Percentiles rank a stretch among this genome's conserved stretches.
Conservation (phyloP, 2,888 invertebrate species). For the Coleophora flavipennella region DNA sequence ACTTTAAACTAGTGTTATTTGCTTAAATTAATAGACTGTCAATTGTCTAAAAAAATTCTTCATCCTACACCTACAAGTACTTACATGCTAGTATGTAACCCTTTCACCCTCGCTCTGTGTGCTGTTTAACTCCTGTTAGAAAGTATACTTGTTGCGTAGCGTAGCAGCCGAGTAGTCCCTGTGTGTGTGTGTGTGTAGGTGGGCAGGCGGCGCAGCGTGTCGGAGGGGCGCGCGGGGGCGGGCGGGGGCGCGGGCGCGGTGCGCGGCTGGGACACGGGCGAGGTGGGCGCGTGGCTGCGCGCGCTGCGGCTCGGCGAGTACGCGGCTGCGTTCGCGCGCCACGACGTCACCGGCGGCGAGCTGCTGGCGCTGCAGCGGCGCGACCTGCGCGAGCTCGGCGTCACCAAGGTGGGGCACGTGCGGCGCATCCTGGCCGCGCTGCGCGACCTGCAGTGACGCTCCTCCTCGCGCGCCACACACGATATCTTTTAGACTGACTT, state of each 20-base stretch:
- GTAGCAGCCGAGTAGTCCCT: too few species aligned
- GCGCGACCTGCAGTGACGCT: slow-evolving; percentile 78
- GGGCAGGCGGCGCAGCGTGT: slow-evolving; percentile 1
- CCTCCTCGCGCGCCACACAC: slow-evolving; percentile 14
- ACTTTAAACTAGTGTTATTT: too few species aligned
- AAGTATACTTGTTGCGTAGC: too few species aligned
- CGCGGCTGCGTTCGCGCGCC: slow-evolving; percentile 88
- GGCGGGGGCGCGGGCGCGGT: slow-evolving; percentile 42
- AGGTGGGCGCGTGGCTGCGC: slow-evolving; percentile 94
- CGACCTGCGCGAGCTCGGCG: slow-evolving; percentile 91
- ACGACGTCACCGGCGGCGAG: slow-evolving; percentile 94
- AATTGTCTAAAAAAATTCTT: too few species aligned
- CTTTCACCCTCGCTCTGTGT: slow-evolving; percentile 1
- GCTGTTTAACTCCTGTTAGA: too few species aligned
- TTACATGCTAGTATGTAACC: too few species aligned
- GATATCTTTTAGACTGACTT: too few species aligned
- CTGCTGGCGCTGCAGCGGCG: slow-evolving; percentile 88
- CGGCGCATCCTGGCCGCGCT: slow-evolving; percentile 95
- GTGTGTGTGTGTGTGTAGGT: too few species aligned
- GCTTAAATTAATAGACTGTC: too few species aligned
- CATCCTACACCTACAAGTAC: too few species aligned
- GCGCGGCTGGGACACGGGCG: slow-evolving; percentile 85
- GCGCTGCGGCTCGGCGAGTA: slow-evolving; percentile 89
- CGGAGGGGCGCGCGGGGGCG: too few species aligned
- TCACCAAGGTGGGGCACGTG: slow-evolving; percentile 95